Conservation (phyloP, 2,113 vertebrate species). For the Psittacara wagleri region DNA sequence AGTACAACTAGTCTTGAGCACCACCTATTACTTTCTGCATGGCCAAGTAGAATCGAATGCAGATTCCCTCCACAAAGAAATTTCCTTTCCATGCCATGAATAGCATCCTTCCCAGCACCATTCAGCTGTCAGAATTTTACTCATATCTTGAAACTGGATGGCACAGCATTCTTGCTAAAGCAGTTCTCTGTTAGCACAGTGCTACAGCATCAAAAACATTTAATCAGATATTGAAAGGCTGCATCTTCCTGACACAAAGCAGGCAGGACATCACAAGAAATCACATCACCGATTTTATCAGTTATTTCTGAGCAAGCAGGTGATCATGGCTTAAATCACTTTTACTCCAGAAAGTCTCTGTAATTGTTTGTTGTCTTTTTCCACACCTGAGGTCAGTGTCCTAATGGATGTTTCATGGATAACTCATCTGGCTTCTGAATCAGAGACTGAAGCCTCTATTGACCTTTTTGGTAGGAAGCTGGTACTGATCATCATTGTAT, state of each 20-base stretch:
- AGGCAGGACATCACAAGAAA: constrained; percentile 22
- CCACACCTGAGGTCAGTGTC: not conserved
- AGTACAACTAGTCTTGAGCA: not conserved
- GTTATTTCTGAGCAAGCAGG: constrained; percentile 2
- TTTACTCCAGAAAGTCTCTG: not conserved
- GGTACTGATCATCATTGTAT: not conserved
- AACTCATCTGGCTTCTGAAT: not conserved
- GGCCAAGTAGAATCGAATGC: not conserved
- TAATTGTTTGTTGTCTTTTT: constrained; percentile 1
- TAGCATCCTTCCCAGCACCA: not conserved
- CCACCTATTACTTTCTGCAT: not conserved
- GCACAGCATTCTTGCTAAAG: not conserved
- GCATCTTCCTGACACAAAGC: not conserved
- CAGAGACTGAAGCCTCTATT: constrained; percentile 10
- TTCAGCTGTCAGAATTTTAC: not conserved
- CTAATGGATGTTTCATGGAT: not conserved
- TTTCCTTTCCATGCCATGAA: accelerated
- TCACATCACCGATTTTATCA: not conserved
- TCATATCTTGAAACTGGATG: not conserved
- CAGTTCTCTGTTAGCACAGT: not conserved
- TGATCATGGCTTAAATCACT: constrained; percentile 4
- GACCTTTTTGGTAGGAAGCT: constrained; percentile 29
- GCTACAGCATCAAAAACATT: not conserved
- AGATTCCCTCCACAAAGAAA: not conserved
- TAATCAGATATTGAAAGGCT: not conserved